A percentile compares a stretch with the other conserved stretches of the same genome.
Conservation (phyloP, 1,140 invertebrate species). For the Pissodes strobi region DNA sequence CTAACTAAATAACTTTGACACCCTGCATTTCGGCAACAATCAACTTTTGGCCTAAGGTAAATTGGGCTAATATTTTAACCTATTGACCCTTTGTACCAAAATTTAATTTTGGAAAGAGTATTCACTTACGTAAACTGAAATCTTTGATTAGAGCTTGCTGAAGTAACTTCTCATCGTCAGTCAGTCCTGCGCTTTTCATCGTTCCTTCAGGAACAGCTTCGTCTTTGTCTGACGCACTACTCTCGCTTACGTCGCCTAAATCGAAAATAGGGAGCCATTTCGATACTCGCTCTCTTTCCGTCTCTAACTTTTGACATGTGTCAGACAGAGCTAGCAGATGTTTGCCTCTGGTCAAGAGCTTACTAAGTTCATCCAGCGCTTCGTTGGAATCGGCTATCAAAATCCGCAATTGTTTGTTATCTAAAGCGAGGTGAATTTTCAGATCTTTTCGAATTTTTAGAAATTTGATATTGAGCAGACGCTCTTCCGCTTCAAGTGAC, state of each 20-base stretch:
- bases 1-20: too few species aligned
- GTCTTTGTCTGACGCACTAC: neutral
- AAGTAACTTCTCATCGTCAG: conserved; percentile 28
- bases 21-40: too few species aligned
- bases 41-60: too few species aligned
- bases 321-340: conserved; percentile 39
- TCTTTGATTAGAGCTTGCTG: conserved; percentile 10
- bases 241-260: neutral
- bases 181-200: neutral
- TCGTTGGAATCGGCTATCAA: conserved; percentile 39
- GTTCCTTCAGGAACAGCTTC: too few species aligned
- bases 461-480: conserved; percentile 19
- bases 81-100: too few species aligned
- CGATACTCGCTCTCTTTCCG: conserved; percentile 40
- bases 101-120: neutral
- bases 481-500: conserved; percentile 23
- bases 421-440: conserved; percentile 37
- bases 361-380: conserved; percentile 37
- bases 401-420: conserved; percentile 42
- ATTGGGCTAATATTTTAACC: too few species aligned
- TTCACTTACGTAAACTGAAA: conserved; percentile 3
- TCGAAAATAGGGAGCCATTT: conserved; percentile 32
- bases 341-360: conserved; percentile 36
- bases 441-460: conserved; percentile 24
- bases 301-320: conserved; percentile 49